phyloP scores from a whole-genome alignment of 2,797 vertebrate genomes.

The Sebastes oblongus region DNA sequence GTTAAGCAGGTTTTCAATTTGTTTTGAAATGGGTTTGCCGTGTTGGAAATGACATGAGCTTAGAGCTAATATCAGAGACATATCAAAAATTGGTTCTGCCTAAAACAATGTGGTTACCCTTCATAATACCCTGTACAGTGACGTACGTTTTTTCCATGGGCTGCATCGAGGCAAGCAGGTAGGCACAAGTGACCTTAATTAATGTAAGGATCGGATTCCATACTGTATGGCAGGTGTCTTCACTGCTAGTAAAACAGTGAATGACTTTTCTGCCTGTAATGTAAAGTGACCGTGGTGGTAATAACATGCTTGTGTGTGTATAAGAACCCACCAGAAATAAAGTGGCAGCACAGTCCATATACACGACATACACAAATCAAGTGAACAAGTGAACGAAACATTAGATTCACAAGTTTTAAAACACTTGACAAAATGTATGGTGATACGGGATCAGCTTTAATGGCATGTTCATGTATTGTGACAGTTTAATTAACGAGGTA shows the following conservation, averaged over 20 bases:
- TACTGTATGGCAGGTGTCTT: background rate
- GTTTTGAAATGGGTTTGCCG: background rate
- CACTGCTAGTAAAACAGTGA: background rate
- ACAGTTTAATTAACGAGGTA: conserved; percentile 23
- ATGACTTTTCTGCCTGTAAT: background rate
- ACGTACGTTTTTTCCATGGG: background rate
- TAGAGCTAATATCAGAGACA: background rate
- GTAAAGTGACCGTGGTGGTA: background rate
- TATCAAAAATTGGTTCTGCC: background rate
- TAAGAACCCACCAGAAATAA: background rate
- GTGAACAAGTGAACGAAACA: background rate
- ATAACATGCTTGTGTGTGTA: background rate
- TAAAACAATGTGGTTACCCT: background rate
- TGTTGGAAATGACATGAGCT: background rate
- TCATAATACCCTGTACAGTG: background rate
- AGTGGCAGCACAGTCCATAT: background rate
- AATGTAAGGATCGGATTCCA: background rate
- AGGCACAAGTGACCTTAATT: conserved; percentile 3
- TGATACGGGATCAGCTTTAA: conserved; percentile 5
- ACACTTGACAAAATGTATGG: background rate
- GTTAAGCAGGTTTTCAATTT: background rate
- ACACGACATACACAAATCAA: conserved; percentile 2
- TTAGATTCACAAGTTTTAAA: background rate
- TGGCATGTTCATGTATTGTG: background rate
- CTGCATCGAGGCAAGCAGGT: background rate